Percentiles rank a stretch among this genome's conserved stretches.
phyloP scores from a whole-genome alignment of 1,140 invertebrate species.

The Melipona quadrifasciata region DNA sequence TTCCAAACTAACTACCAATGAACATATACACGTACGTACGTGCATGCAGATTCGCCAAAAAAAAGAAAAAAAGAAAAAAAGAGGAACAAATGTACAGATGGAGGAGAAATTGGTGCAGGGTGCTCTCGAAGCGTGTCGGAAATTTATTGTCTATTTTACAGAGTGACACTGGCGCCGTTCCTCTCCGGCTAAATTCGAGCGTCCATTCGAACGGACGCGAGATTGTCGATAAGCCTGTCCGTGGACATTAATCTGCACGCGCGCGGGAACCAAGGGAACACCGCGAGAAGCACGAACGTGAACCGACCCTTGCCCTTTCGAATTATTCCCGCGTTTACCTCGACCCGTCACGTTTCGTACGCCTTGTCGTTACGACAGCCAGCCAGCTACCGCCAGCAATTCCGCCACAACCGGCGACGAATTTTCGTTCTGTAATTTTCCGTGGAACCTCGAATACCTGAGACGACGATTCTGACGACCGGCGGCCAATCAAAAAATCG shows the following conservation, averaged over 20 bases:
- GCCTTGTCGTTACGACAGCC: neutral
- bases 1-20: neutral
- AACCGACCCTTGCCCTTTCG: constrained; percentile 26
- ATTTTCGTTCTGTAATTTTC: neutral
- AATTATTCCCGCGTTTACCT: constrained; percentile 19
- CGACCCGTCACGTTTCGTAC: constrained; percentile 12
- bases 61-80: neutral
- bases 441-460: neutral
- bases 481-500: neutral
- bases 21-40: neutral
- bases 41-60: neutral
- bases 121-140: constrained; percentile 10
- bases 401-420: neutral
- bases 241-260: constrained; percentile 68
- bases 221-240: constrained; percentile 71
- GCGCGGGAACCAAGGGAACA: neutral
- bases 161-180: constrained; percentile 22
- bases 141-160: constrained; percentile 73
- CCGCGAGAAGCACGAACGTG: neutral
- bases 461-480: neutral
- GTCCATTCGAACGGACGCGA: constrained; percentile 63
- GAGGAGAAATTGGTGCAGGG: neutral
- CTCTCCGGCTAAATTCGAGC: constrained; percentile 65
- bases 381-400: neutral
- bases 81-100: neutral